These are phyloP conservation scores for human DNA, from an alignment of 2,113 vertebrate species.

Conservation along the genomic window GRCh38 chr3:98615001-98615500, in stretches of 20 bases:
- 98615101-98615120: not conserved
- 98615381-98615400: not conserved
- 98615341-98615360: not conserved
- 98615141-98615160: not conserved
- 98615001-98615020: not conserved
- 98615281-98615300: not conserved
- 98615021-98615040: not conserved
- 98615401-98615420: not conserved
- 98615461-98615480: constrained; percentile 23
- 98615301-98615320: not conserved
- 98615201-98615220: not conserved
- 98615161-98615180: not conserved
- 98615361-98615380: not conserved
- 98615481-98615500: not conserved
- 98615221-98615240: not conserved
- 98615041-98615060: not conserved
- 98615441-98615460: not conserved
- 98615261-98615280: not conserved
- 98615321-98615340: not conserved
- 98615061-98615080: not conserved
- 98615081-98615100: not conserved
- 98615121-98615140: not conserved
- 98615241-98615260: not conserved
- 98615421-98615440: not conserved
- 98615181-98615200: not conserved